A percentile compares a stretch with the other conserved stretches of the same genome.
Evolutionary conservation across 2,113 vertebrate species (phyloP).

Genomic region (Apistogramma diplotaenia): DNA sequence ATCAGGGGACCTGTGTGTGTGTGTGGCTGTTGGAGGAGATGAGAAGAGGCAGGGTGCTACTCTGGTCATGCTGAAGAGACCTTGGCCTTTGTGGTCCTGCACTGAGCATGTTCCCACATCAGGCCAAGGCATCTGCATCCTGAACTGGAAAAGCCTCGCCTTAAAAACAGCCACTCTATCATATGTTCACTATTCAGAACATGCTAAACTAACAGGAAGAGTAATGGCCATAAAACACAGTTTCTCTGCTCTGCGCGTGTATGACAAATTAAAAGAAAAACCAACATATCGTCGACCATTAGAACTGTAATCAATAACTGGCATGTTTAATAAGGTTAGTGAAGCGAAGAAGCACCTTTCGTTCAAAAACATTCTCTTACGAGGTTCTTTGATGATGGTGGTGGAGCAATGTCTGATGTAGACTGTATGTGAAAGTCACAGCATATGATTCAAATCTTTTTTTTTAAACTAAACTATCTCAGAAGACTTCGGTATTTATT

Average conservation of each 20-base stretch:
- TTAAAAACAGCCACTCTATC: constrained; percentile 38
- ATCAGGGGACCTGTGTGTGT: constrained; percentile 76
- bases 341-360: background rate
- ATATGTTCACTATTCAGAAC: background rate
- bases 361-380: background rate
- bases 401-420: background rate
- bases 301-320: background rate
- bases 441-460: background rate
- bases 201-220: background rate
- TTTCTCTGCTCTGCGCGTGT: background rate
- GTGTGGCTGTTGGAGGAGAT: constrained; percentile 38
- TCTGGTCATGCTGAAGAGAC: constrained; percentile 58
- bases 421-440: background rate
- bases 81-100: constrained; percentile 75
- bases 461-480: background rate
- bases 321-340: background rate
- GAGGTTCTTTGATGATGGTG: background rate
- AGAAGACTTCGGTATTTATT: background rate
- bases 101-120: constrained; percentile 49
- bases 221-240: background rate
- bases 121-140: constrained; percentile 18
- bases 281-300: background rate
- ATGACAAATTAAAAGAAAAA: background rate
- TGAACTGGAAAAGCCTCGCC: constrained; percentile 23
- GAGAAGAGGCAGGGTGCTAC: constrained; percentile 53